A percentile compares a stretch with the other conserved stretches of the same genome.
Evolutionary conservation across 2,797 vertebrate species (phyloP).

Genomic region (Mormyrus proboscirostris): DNA sequence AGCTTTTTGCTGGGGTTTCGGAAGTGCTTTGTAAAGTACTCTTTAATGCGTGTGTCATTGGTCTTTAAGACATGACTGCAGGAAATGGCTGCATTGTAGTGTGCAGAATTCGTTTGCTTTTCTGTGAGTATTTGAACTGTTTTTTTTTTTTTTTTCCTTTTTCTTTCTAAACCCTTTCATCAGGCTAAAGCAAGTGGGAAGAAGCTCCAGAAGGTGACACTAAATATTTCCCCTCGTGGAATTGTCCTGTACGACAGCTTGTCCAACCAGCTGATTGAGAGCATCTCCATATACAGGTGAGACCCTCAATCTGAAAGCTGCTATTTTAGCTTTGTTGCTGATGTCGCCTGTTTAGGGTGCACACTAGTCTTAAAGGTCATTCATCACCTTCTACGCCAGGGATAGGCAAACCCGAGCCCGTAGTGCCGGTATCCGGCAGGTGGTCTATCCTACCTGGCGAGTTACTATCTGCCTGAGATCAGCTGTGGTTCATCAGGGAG

Average conservation of each 20-base stretch:
- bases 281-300: conserved; percentile 97
- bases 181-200: conserved; percentile 93
- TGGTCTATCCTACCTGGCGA: neutral
- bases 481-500: neutral
- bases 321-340: neutral
- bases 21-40: neutral
- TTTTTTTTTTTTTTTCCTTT: neutral
- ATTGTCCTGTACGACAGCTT: conserved; percentile 81
- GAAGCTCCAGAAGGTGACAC: conserved; percentile 89
- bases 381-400: neutral
- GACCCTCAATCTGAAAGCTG: conserved; percentile 17
- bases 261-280: conserved; percentile 86
- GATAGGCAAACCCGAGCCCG: neutral
- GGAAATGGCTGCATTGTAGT: neutral
- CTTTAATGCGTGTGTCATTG: neutral
- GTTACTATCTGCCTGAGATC: neutral
- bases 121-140: neutral
- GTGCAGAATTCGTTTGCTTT: neutral
- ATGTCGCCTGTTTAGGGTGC: neutral
- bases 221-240: conserved; percentile 86
- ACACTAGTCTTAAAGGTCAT: neutral
- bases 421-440: neutral
- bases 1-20: neutral
- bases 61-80: neutral
- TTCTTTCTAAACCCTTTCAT: neutral